Percentiles rank a stretch among this genome's conserved stretches.
phyloP scores from a whole-genome alignment of 2,797 vertebrate species.

The Enteromius afrohamiltoni region DNA sequence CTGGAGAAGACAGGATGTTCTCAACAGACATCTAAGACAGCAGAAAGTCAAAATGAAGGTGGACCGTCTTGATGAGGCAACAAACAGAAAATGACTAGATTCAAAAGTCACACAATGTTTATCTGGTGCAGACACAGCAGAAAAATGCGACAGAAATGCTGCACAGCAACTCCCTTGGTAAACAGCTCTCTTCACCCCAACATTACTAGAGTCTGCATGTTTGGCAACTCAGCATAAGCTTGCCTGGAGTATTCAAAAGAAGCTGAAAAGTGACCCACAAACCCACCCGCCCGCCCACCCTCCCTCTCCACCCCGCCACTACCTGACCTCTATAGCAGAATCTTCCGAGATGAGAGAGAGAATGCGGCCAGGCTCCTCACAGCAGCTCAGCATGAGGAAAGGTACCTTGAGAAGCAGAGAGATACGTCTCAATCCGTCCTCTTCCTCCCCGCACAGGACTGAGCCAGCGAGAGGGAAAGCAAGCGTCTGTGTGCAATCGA shows the following conservation, averaged over 20 bases:
- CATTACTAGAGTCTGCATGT: slow-evolving; percentile 57
- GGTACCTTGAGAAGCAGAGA: slow-evolving; percentile 55
- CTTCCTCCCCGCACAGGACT: slow-evolving; percentile 71
- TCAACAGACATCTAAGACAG: slow-evolving; percentile 60
- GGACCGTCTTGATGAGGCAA: slow-evolving; percentile 33
- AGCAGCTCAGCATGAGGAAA: slow-evolving; percentile 60
- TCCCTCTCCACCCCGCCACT: slow-evolving; percentile 59
- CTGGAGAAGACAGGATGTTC: slow-evolving; percentile 52
- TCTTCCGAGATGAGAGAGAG: slow-evolving; percentile 57
- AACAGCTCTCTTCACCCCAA: slow-evolving; percentile 52
- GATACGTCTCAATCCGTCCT: slow-evolving; percentile 62
- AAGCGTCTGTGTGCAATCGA: slow-evolving; percentile 78
- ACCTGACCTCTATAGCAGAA: slow-evolving; percentile 65
- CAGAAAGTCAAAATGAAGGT: slow-evolving; percentile 41
- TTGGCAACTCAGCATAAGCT: slow-evolving; percentile 59
- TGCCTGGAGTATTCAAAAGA: slow-evolving; percentile 58
- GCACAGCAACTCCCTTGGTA: slow-evolving; percentile 60
- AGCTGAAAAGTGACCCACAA: slow-evolving; percentile 62
- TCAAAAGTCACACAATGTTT: slow-evolving; percentile 49
- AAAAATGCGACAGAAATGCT: slow-evolving; percentile 60
- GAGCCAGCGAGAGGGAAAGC: slow-evolving; percentile 65
- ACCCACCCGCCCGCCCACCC: slow-evolving; percentile 41
- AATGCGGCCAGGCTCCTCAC: slow-evolving; percentile 58
- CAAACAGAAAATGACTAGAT: slow-evolving; percentile 44
- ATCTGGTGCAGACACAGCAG: slow-evolving; percentile 49